Percentiles rank a stretch among this genome's conserved stretches.
phyloP scores from a whole-genome alignment of 1,140 invertebrate genomes.

The Limonius californicus region DNA sequence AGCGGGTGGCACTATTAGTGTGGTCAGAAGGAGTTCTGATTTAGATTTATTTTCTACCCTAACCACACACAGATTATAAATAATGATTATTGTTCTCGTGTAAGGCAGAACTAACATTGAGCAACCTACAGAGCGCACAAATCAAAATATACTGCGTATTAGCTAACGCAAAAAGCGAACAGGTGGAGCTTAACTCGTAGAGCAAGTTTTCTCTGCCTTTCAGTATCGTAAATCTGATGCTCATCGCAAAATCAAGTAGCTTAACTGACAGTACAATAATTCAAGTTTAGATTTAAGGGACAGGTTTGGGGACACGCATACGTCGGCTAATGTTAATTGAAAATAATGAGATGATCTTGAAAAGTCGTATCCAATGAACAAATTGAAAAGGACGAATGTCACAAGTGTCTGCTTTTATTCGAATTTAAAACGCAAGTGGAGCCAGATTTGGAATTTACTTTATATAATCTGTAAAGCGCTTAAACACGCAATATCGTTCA shows the following conservation, averaged over 20 bases:
- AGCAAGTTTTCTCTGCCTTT: not conserved
- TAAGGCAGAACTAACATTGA: not conserved
- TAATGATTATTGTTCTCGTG: not conserved
- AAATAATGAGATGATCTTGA: conserved; percentile 3
- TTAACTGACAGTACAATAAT: conserved; percentile 11
- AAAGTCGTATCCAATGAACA: not conserved
- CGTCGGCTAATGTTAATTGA: conserved; percentile 6
- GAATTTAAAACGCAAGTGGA: not conserved
- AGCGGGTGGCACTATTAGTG: not conserved
- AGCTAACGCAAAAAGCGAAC: not conserved
- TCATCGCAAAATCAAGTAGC: not conserved
- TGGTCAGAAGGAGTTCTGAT: not conserved
- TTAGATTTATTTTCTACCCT: not conserved
- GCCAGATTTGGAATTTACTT: not conserved
- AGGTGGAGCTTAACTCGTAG: not conserved
- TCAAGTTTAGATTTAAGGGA: not conserved
- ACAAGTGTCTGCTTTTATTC: not conserved
- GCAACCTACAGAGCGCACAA: no score
- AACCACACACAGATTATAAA: not conserved
- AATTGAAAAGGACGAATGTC: not conserved
- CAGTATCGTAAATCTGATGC: conserved; percentile 3
- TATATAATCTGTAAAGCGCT: not conserved
- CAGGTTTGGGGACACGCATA: not conserved
- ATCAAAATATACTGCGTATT: no score
- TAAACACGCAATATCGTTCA: conserved; percentile 5